Evolutionary conservation across 30 jellyfish, hydroid and myxozoan genomes (phyloP).

Genomic region (Aurelia sp.): DNA sequence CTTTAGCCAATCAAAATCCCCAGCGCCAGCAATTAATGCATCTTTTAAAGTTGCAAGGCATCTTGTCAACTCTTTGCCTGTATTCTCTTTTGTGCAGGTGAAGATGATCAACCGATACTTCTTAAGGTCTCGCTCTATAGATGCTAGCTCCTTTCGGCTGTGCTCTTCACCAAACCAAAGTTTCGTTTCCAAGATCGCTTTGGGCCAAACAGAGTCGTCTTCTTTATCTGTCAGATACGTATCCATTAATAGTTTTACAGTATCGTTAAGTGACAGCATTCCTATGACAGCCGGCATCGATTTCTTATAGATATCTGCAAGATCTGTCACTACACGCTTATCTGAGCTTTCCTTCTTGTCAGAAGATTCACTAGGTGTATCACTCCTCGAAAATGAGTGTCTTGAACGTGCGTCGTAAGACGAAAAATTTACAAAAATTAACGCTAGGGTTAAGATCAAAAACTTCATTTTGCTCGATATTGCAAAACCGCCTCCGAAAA

Average conservation of each 20-base stretch:
- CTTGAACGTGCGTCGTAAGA: neutral
- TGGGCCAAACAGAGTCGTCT: slow-evolving; percentile 60
- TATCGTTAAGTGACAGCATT: slow-evolving; percentile 43
- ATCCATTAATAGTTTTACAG: slow-evolving; percentile 12
- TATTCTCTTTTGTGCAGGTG: slow-evolving; percentile 40
- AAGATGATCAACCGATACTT: slow-evolving; percentile 21
- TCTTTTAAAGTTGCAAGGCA: slow-evolving; percentile 48
- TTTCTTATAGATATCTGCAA: slow-evolving; percentile 27
- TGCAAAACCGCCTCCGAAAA: neutral
- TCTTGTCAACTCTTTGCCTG: slow-evolving; percentile 52
- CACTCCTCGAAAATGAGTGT: neutral
- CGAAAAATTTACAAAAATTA: neutral
- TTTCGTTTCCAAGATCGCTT: slow-evolving; percentile 47
- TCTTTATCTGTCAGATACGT: slow-evolving; percentile 40
- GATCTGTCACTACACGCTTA: neutral
- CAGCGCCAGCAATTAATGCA: slow-evolving; percentile 46
- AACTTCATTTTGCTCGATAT: neutral
- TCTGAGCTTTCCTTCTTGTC: neutral
- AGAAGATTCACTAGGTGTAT: neutral
- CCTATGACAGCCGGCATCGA: slow-evolving; percentile 80
- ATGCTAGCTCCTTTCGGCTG: slow-evolving; percentile 14
- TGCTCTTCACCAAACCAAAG: slow-evolving; percentile 61
- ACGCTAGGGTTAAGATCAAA: neutral
- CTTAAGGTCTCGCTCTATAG: slow-evolving; percentile 36
- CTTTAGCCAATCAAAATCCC: slow-evolving; percentile 50